Percentiles rank a stretch among this genome's conserved stretches.
These are phyloP conservation scores for Crotalus viridis DNA, from an alignment of 2,113 vertebrate species.

Conservation along the genomic window DNA sequence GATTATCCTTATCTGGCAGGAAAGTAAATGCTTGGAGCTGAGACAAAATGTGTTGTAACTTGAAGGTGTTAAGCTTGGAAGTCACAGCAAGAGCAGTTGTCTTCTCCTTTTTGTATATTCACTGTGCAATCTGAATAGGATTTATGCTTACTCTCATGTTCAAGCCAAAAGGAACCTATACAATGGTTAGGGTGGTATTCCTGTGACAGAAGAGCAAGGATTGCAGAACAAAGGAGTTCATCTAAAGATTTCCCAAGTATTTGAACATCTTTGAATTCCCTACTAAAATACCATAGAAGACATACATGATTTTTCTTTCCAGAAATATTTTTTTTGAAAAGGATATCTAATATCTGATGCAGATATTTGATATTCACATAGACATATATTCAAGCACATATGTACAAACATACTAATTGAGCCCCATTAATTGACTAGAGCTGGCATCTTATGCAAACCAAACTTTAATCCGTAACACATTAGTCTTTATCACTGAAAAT, in stretches of 20 bases:
- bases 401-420: neutral
- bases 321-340: neutral
- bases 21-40: neutral
- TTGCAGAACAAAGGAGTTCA: neutral
- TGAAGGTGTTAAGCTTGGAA: neutral
- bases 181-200: neutral
- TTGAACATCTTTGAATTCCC: neutral
- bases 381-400: neutral
- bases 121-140: neutral
- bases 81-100: neutral
- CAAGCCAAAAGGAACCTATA: neutral
- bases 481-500: neutral
- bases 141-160: neutral
- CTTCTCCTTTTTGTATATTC: neutral
- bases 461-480: neutral
- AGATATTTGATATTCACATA: neutral
- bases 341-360: neutral
- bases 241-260: neutral
- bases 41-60: neutral
- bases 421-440: neutral
- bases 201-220: neutral
- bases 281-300: neutral
- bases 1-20: neutral
- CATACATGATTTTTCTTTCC: neutral
- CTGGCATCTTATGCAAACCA: neutral